Evolutionary conservation across 2,888 invertebrate genomes (phyloP), one percentile per base, ranked within the genome.

Genomic region (Agriopis aurantiaria): DNA sequence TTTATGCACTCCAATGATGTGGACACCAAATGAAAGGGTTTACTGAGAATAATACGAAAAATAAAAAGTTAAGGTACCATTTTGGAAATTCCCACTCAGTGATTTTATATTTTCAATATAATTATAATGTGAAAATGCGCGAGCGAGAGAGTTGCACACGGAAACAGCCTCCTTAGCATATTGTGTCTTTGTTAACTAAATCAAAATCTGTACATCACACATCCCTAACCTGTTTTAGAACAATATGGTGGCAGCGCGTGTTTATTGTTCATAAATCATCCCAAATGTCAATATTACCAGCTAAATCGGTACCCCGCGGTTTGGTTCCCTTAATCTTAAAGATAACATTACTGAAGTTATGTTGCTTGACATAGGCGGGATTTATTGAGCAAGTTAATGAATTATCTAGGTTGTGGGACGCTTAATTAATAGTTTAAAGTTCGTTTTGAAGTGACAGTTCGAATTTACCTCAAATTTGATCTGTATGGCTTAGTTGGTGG

Each of bases 231-330:
- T 75, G 82, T 85, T 86, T 82, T 77, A 77, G 80, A 84, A 86
- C 88, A 89, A 86, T 88, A 85, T 81, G 84, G 82, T 80, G 73
- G 84, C 80, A 74, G 75, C 75, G 73, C 75, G 78, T 85, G 88
- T 88, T 89, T 88, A 88, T 86, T 85, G 85, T 87, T 84, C 87
- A 88, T 92, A 91, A 90, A 91, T 91, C 91, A 91, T 88, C 74
- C 72, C 64, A 72, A 81, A 85, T 85, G 92, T 91, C 91, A 89
- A 90, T 91, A 90, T 78, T 79, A 82, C 79, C 76, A 79, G 79
- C 81, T 83, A 84, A 85, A 85, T 85, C 82, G 80, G 84, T 78
- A 73, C 63, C 80, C 78, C 68, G 78, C 78, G 76, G 83, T 74
- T 79, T 75, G 68, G 80, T 76, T 78, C 75, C 78, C 77, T 72